Percentiles rank a stretch among this genome's conserved stretches.
These are phyloP conservation scores for Odontamblyopus rebecca DNA, from an alignment of 2,797 vertebrate genomes.

Conservation along the genomic window DNA sequence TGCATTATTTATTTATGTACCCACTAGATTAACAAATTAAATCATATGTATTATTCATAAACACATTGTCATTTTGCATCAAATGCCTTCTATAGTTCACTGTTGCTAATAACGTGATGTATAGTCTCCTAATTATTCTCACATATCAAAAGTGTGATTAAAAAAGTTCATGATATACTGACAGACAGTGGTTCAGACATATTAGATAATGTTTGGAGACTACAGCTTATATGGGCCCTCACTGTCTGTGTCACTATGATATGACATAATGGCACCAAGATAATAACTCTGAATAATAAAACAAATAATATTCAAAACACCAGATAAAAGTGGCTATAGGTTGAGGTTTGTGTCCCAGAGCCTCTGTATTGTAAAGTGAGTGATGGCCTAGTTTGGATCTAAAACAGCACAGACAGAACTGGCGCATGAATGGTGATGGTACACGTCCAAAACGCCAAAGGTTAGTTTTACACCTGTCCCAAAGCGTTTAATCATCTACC, in stretches of 20 bases:
- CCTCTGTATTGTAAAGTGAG: not conserved
- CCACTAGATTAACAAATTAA: not conserved
- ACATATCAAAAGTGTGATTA: slow-evolving; percentile 24
- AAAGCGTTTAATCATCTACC: slow-evolving; percentile 98
- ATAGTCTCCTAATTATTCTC: slow-evolving; percentile 8
- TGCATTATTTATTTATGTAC: not conserved
- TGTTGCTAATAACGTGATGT: not conserved
- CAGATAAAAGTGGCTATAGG: slow-evolving; percentile 34
- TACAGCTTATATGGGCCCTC: slow-evolving; percentile 39
- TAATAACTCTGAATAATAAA: slow-evolving; percentile 46
- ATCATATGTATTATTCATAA: not conserved
- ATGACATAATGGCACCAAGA: slow-evolving; percentile 41
- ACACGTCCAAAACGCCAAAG: slow-evolving; percentile 90
- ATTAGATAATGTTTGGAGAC: slow-evolving; percentile 35
- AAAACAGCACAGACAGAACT: not conserved
- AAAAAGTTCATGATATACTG: slow-evolving; percentile 24
- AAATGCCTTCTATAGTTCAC: not conserved
- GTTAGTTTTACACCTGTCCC: slow-evolving; percentile 97
- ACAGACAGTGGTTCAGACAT: slow-evolving; percentile 11
- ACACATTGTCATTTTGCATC: not conserved
- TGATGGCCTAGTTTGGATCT: not conserved
- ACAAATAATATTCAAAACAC: slow-evolving; percentile 32
- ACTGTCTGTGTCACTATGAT: slow-evolving; percentile 57
- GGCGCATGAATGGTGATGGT: slow-evolving; percentile 73
- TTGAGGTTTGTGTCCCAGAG: not conserved